These are phyloP conservation scores for Periophthalmus modestus DNA, from an alignment of 2,113 vertebrate genomes.

Conservation along the genomic window DNA sequence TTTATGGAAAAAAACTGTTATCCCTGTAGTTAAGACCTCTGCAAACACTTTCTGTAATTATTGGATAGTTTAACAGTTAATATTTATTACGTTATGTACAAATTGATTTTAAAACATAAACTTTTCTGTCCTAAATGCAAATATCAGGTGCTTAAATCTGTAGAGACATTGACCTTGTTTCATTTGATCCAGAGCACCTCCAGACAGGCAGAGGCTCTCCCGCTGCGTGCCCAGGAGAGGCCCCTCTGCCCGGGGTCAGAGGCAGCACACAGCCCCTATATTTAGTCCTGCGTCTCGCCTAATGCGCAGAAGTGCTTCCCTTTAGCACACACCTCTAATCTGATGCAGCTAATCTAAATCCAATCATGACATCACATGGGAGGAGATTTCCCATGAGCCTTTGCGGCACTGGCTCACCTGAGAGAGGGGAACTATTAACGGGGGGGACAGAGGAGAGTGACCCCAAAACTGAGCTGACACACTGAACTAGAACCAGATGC, in stretches of 20 bases:
- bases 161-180: not conserved
- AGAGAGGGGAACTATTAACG: not conserved
- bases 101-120: not conserved
- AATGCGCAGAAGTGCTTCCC: slow-evolving; percentile 49
- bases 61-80: too few relatives aligned
- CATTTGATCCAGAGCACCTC: not conserved
- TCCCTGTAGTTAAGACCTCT: too few relatives aligned
- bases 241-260: slow-evolving; percentile 32
- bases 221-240: slow-evolving; percentile 1
- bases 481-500: too few relatives aligned
- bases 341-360: slow-evolving; percentile 68
- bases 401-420: not conserved
- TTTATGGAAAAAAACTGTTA: too few relatives aligned
- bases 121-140: not conserved
- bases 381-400: slow-evolving; percentile 15
- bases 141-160: not conserved
- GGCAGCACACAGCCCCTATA: slow-evolving; percentile 45
- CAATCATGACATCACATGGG: slow-evolving; percentile 62
- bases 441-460: not conserved
- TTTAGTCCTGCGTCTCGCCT: slow-evolving; percentile 37
- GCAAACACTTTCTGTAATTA: too few relatives aligned
- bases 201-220: slow-evolving; percentile 1
- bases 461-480: too few relatives aligned
- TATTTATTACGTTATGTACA: too few relatives aligned
- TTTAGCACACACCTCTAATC: slow-evolving; percentile 63